Percentiles rank a stretch among this genome's conserved stretches.
phyloP scores from a whole-genome alignment of 1,140 invertebrate genomes.

The Oryctes rhinoceros region DNA sequence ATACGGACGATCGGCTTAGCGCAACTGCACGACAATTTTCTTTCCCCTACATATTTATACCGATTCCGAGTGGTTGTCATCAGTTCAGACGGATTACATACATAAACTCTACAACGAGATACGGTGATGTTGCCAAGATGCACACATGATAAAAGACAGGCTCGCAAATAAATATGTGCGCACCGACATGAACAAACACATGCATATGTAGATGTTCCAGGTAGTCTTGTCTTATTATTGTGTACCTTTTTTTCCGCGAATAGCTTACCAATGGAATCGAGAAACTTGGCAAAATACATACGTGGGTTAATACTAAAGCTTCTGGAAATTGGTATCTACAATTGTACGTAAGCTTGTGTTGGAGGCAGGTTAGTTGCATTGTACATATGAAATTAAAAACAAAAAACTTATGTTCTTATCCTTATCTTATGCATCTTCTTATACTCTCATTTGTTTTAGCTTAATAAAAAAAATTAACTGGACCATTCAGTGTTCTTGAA shows the following conservation, averaged over 20 bases:
- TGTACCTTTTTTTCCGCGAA: background rate
- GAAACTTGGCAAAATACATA: background rate
- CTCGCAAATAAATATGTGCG: background rate
- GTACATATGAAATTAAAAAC: no score
- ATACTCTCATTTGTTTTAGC: no score
- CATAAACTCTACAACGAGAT: background rate
- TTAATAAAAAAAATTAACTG: no score
- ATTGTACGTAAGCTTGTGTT: no score
- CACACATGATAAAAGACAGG: background rate
- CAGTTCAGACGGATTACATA: slow-evolving; percentile 4
- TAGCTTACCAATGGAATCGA: background rate
- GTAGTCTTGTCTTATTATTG: background rate
- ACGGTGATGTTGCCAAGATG: background rate
- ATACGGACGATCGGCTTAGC: background rate
- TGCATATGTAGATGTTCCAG: slow-evolving; percentile 1
- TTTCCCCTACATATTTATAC: background rate
- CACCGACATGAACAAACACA: background rate
- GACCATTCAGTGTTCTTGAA: no score
- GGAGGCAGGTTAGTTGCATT: no score
- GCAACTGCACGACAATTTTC: background rate
- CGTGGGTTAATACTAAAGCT: no score
- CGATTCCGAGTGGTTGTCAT: background rate
- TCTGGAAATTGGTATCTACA: no score
- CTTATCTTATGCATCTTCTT: no score
- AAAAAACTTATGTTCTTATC: no score